Evolutionary conservation across 2,797 vertebrate species (phyloP).

Genomic region (Chaetophractus vellerosus): DNA sequence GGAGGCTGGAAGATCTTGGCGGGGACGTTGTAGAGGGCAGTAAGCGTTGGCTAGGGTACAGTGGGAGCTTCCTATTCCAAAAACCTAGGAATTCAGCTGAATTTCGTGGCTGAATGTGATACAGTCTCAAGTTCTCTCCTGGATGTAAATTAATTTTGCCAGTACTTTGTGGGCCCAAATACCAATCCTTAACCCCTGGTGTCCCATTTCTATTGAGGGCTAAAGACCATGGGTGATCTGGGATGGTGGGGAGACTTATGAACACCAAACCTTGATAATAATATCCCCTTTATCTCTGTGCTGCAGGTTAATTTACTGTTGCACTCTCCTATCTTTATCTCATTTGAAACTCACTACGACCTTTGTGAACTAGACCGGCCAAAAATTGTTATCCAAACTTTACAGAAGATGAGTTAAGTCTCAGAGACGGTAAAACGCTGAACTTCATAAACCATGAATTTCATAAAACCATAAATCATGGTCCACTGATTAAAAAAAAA

Average conservation of each 20-base stretch:
- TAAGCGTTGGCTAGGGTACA: neutral
- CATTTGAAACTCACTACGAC: neutral
- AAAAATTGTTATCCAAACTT: conserved; percentile 19
- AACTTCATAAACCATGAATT: neutral
- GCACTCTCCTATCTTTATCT: neutral
- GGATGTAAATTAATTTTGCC: conserved; percentile 25
- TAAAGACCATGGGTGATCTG: neutral
- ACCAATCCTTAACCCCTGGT: neutral
- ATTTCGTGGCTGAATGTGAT: conserved; percentile 27
- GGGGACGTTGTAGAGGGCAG: neutral
- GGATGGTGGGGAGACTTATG: neutral
- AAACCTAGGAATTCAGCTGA: neutral
- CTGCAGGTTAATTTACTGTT: conserved; percentile 4
- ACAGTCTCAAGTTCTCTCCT: neutral
- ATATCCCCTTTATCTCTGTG: neutral
- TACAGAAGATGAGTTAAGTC: neutral
- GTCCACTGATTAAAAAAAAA: neutral
- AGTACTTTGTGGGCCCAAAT: neutral
- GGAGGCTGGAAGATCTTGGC: neutral
- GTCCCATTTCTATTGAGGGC: neutral
- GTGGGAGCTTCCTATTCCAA: neutral
- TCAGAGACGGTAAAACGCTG: neutral
- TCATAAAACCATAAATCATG: neutral
- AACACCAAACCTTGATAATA: neutral
- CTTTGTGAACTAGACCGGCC: neutral